Conservation (phyloP, 2,797 vertebrate genomes). For the Odontamblyopus lacepedii region DNA sequence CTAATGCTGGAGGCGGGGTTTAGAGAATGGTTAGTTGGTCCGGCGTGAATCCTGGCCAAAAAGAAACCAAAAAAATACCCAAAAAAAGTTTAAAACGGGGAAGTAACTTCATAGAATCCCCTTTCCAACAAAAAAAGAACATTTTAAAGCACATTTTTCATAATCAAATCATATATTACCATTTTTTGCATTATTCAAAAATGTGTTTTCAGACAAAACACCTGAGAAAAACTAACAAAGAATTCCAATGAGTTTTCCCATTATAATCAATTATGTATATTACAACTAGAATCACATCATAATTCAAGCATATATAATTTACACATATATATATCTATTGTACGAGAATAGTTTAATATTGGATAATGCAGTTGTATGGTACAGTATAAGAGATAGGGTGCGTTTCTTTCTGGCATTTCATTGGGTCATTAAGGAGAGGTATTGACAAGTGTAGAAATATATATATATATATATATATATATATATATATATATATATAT, state of each 20-base stretch:
- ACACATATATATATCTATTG: conserved; percentile 77
- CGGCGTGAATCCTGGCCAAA: conserved; percentile 15
- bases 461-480: conserved; percentile 35
- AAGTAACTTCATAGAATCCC: conserved; percentile 13
- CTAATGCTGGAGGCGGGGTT: conserved; percentile 17
- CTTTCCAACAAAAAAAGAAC: background rate
- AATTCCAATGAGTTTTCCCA: conserved; percentile 66
- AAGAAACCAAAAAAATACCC: background rate
- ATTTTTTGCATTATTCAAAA: conserved; percentile 38
- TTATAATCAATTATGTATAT: conserved; percentile 80
- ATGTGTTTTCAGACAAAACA: conserved; percentile 72
- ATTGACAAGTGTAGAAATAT: conserved; percentile 66
- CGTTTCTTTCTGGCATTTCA: conserved; percentile 59
- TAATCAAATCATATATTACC: conserved; percentile 37
- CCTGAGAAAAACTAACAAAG: conserved; percentile 75
- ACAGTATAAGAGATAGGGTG: conserved; percentile 75
- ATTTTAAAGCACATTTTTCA: conserved; percentile 41
- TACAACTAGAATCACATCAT: conserved; percentile 81
- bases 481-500: conserved; percentile 34
- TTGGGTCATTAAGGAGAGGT: conserved; percentile 70
- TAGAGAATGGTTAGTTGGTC: conserved; percentile 26
- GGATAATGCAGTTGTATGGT: conserved; percentile 76
- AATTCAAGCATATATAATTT: conserved; percentile 80
- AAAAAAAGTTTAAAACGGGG: conserved; percentile 4
- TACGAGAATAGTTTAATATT: conserved; percentile 77